Evolutionary conservation across 2,888 invertebrate genomes (phyloP), one percentile per base, ranked within the genome.

Genomic region (Drosophila fulvimacula): DNA sequence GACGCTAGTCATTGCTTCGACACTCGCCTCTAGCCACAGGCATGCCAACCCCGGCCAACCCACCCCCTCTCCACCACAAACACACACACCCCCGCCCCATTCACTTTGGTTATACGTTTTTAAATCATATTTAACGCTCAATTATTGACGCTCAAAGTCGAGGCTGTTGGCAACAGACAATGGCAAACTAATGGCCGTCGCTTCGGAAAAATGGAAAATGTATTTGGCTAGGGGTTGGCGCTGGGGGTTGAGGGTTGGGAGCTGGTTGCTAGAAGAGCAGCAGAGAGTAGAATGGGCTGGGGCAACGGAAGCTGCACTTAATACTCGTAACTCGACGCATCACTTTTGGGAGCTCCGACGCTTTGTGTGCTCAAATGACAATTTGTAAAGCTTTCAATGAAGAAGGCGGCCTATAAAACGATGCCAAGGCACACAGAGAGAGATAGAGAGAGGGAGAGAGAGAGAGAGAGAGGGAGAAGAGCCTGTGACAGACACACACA

Each of bases 41-140:
- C 21, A 17, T 5, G 41, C 19, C 19, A 17, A 13, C n/a, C 9
- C n/a, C 6, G 17, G 1, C 27, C n/a, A 21, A 34, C 9, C 7
- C 10, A 4, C 19, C 27, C 15, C 17, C 21, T 9, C 19, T 3
- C 9, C 30, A 2, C 30, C 30, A 30, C 30, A 30, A 21, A 21
- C 24, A 11, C 19, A 2, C 7, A 11, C 10, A 4, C 19, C 27
- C 15, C 17, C 21, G 15, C n/a, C 38, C 34, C 30, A 3, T 30
- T 9, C 10, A 30, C 30, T 63, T 70, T 60, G 48, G 65, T 58
- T 70, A 64, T 71, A 59, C 53, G 53, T 60, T 80, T 71, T 73
- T 62, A 87, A 89, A 88, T 89, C 89, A 85, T 89, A 85, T 85
- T 85, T 85, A 82, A 85, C 80, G 89, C 89, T 85, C 84, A 85